Conservation (phyloP, 2,113 vertebrate genomes). For the Dromaius novaehollandiae region DNA sequence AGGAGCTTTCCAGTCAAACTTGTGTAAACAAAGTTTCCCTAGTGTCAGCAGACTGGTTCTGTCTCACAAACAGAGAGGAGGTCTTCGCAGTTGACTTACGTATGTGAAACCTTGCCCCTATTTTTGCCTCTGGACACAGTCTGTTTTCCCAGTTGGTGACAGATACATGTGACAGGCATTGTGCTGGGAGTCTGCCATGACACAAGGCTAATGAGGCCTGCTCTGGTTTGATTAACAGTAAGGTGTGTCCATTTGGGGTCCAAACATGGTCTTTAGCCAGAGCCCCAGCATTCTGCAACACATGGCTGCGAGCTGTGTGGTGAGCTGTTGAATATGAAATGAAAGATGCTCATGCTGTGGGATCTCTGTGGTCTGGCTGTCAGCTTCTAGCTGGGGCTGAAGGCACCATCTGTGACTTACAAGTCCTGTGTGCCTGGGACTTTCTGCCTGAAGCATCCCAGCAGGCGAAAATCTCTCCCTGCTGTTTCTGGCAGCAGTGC, state of each 20-base stretch:
- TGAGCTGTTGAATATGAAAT: background rate
- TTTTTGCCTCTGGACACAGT: background rate
- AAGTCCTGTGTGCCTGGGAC: background rate
- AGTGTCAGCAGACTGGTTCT: background rate
- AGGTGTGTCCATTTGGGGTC: background rate
- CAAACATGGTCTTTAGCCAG: background rate
- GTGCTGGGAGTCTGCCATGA: background rate
- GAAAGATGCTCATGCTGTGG: background rate
- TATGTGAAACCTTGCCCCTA: background rate
- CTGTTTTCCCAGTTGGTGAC: background rate
- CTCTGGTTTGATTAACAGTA: background rate
- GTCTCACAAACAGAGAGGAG: fast-evolving
- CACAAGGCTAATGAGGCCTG: background rate
- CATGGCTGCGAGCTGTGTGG: background rate
- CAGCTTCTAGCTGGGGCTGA: background rate
- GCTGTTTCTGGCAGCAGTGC: background rate
- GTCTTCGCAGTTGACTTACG: background rate
- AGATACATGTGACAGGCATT: background rate
- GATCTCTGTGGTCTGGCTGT: background rate
- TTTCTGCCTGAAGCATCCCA: background rate
- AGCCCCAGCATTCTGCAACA: background rate
- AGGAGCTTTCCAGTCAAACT: background rate
- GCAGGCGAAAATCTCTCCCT: background rate
- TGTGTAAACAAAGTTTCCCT: background rate
- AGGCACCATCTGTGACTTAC: background rate